Percentiles rank a stretch among this genome's conserved stretches.
Evolutionary conservation across 1,140 invertebrate genomes (phyloP).

Genomic region (Drosophila biarmipes): DNA sequence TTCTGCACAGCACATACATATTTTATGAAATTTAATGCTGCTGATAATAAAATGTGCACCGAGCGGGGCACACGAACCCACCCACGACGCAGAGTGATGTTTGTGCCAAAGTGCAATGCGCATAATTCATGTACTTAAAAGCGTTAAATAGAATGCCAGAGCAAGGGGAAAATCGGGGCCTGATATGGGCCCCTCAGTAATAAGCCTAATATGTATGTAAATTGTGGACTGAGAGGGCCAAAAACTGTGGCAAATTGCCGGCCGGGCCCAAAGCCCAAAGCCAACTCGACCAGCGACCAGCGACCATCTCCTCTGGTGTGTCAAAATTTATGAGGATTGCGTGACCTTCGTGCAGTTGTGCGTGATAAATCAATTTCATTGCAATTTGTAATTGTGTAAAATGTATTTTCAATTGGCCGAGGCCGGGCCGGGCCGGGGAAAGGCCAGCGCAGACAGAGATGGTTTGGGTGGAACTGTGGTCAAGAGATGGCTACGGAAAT

Average conservation of each 20-base stretch:
- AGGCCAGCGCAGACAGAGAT: neutral
- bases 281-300: neutral
- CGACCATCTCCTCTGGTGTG: conserved; percentile 47
- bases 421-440: conserved; percentile 5
- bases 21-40: conserved; percentile 76
- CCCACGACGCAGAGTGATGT: conserved; percentile 41
- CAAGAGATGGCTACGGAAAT: conserved; percentile 50
- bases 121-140: conserved; percentile 74
- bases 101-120: conserved; percentile 62
- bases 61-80: conserved; percentile 10
- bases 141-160: conserved; percentile 61
- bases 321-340: conserved; percentile 78
- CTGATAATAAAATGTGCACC: conserved; percentile 71
- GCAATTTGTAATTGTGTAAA: conserved; percentile 83
- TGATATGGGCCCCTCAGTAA: conserved; percentile 41
- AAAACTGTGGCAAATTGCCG: conserved; percentile 69
- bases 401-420: conserved; percentile 77
- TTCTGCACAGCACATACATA: conserved; percentile 47
- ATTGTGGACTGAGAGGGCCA: conserved; percentile 41
- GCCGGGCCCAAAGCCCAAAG: conserved; percentile 8
- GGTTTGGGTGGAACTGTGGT: neutral
- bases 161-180: neutral
- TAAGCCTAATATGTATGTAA: conserved; percentile 65
- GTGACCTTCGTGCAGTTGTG: conserved; percentile 78
- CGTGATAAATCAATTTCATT: conserved; percentile 82